Percentiles rank a stretch among this genome's conserved stretches.
Evolutionary conservation across 2,888 invertebrate species (phyloP).

Genomic region (Xylocampa areola): DNA sequence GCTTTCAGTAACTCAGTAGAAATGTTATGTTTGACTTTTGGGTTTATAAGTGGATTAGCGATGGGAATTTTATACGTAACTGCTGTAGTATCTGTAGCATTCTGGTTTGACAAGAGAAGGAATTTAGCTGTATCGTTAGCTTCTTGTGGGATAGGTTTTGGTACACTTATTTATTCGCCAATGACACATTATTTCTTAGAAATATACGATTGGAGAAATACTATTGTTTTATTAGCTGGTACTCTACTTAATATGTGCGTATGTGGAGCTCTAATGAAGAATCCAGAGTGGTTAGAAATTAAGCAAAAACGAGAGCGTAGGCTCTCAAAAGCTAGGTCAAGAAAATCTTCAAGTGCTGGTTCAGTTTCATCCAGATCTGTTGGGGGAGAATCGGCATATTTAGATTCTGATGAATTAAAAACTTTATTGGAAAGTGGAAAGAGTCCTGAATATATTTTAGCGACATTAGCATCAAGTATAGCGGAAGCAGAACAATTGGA

Average conservation of each 20-base stretch:
- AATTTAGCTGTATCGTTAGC: slow-evolving; percentile 96
- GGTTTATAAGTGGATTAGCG: slow-evolving; percentile 94
- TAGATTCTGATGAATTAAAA: slow-evolving; percentile 91
- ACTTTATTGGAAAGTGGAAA: slow-evolving; percentile 92
- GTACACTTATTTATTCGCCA: slow-evolving; percentile 96
- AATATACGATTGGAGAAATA: slow-evolving; percentile 94
- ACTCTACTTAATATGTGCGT: slow-evolving; percentile 96
- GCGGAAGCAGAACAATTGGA: slow-evolving; percentile 84
- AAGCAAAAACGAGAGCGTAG: slow-evolving; percentile 90
- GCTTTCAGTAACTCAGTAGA: slow-evolving; percentile 92
- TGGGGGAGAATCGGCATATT: slow-evolving; percentile 85
- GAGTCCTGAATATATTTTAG: slow-evolving; percentile 91
- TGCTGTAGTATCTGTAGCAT: slow-evolving; percentile 96
- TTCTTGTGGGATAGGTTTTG: slow-evolving; percentile 96
- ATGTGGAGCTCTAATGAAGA: slow-evolving; percentile 95
- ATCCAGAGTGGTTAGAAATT: slow-evolving; percentile 94
- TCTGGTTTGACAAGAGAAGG: slow-evolving; percentile 96
- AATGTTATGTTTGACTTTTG: slow-evolving; percentile 95
- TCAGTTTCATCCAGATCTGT: slow-evolving; percentile 87
- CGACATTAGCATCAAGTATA: slow-evolving; percentile 90
- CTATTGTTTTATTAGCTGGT: slow-evolving; percentile 93
- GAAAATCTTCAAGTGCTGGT: slow-evolving; percentile 84
- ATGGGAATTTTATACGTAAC: slow-evolving; percentile 96
- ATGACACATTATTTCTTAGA: slow-evolving; percentile 93
- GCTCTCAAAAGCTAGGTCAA: slow-evolving; percentile 77